A percentile compares a stretch with the other conserved stretches of the same genome.
These are phyloP conservation scores for Diploscapter pachys DNA, from an alignment of 1,140 invertebrate species.

Conservation along the genomic window DNA sequence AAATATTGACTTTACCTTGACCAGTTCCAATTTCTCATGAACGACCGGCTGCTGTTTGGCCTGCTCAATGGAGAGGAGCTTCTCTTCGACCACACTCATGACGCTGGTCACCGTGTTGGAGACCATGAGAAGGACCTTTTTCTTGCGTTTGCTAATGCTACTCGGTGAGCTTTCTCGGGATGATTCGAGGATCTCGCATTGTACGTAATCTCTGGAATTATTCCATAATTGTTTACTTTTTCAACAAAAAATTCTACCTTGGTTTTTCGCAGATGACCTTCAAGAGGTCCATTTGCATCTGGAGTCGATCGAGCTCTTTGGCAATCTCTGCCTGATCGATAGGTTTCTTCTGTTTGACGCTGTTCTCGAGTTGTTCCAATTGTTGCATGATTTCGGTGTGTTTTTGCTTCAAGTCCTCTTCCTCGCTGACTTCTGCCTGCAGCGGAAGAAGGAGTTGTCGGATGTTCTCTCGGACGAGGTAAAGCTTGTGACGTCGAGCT, in stretches of 20 bases:
- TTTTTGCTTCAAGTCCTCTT: conserved; percentile 22
- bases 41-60: conserved; percentile 11
- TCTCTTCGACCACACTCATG: conserved; percentile 38
- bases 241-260: not conserved
- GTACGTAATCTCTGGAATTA: conserved; percentile 30
- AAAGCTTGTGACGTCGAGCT: too few relatives aligned
- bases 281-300: conserved; percentile 38
- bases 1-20: conserved; percentile 11
- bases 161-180: conserved; percentile 25
- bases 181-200: conserved; percentile 28
- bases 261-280: not conserved
- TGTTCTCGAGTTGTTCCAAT: conserved; percentile 19
- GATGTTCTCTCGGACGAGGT: too few relatives aligned
- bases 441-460: not conserved
- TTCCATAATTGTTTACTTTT: conserved; percentile 13
- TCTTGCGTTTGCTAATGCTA: conserved; percentile 14
- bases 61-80: conserved; percentile 4
- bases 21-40: conserved; percentile 20
- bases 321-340: conserved; percentile 20
- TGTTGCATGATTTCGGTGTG: conserved; percentile 29
- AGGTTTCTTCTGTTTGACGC: conserved; percentile 17
- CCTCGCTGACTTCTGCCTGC: conserved; percentile 25
- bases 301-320: conserved; percentile 20
- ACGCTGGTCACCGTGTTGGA: conserved; percentile 38
- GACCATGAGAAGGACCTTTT: conserved; percentile 36